Conservation (phyloP, 2,113 vertebrate genomes). For the Chloroceryle aenea region DNA sequence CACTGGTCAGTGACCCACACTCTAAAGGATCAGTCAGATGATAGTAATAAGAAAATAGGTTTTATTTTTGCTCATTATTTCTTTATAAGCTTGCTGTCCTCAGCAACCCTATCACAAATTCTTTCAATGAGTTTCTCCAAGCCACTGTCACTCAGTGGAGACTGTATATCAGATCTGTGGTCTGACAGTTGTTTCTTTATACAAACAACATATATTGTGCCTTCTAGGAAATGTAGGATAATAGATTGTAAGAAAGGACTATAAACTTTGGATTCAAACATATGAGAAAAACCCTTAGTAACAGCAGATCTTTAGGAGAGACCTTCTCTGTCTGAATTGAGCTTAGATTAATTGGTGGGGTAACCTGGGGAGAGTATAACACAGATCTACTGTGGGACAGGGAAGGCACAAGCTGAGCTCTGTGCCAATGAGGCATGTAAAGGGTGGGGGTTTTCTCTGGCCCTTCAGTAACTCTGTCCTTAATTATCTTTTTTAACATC, state of each 20-base stretch:
- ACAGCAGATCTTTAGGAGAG: background rate
- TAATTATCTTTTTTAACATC: background rate
- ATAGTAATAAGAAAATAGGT: background rate
- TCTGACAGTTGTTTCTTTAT: background rate
- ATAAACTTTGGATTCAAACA: background rate
- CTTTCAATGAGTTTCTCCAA: background rate
- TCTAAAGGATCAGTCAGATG: constrained; percentile 15
- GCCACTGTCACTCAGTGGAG: background rate
- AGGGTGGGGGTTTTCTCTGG: background rate
- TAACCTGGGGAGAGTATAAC: background rate
- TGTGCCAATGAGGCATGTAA: background rate
- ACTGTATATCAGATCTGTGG: background rate
- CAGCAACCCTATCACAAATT: background rate
- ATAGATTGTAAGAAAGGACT: background rate
- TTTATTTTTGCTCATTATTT: constrained; percentile 25
- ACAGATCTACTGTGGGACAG: background rate
- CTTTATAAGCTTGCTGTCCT: background rate
- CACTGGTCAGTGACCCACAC: constrained; percentile 8
- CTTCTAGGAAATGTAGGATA: background rate
- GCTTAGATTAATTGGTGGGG: background rate
- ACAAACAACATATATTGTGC: background rate
- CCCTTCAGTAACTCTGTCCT: background rate
- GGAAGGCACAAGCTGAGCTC: background rate
- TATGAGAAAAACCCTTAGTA: background rate
- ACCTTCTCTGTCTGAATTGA: background rate